phyloP scores from a whole-genome alignment of 2,113 vertebrate genomes.

The Oplegnathus fasciatus region DNA sequence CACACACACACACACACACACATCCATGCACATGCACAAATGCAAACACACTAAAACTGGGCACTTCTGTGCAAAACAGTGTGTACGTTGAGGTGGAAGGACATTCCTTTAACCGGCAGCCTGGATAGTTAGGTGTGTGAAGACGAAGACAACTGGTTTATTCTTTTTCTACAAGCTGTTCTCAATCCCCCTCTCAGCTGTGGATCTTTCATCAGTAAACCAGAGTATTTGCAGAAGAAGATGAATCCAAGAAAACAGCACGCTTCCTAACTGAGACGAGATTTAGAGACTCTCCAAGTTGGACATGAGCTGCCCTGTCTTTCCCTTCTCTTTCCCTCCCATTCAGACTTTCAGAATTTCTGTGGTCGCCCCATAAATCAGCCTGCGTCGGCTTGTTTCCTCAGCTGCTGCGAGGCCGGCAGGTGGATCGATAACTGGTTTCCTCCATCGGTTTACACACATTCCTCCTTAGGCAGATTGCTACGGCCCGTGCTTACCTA shows the following conservation, averaged over 20 bases:
- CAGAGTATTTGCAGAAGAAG: slow-evolving; percentile 31
- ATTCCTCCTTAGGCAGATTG: slow-evolving; percentile 79
- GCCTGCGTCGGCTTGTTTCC: slow-evolving; percentile 70
- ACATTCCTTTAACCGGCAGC: slow-evolving; percentile 45
- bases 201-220: slow-evolving; percentile 49
- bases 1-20: slow-evolving; percentile 44
- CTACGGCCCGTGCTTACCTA: slow-evolving; percentile 38
- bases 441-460: slow-evolving; percentile 75
- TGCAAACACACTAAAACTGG: slow-evolving; percentile 62
- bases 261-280: slow-evolving; percentile 30
- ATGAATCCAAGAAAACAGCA: slow-evolving; percentile 26
- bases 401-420: slow-evolving; percentile 74
- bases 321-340: background rate
- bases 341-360: slow-evolving; percentile 42
- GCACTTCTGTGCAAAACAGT: slow-evolving; percentile 29
- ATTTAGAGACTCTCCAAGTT: slow-evolving; percentile 11
- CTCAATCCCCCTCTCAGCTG: slow-evolving; percentile 38
- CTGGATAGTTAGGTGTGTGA: slow-evolving; percentile 34
- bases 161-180: slow-evolving; percentile 48
- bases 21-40: slow-evolving; percentile 47
- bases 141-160: slow-evolving; percentile 24
- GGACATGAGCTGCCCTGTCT: background rate
- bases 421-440: slow-evolving; percentile 84
- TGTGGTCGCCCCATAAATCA: slow-evolving; percentile 75
- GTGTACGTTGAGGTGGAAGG: slow-evolving; percentile 6